Percentiles rank a stretch among this genome's conserved stretches.
These are phyloP conservation scores for Eurystomus gularis DNA, from an alignment of 2,113 vertebrate genomes.

Conservation along the genomic window DNA sequence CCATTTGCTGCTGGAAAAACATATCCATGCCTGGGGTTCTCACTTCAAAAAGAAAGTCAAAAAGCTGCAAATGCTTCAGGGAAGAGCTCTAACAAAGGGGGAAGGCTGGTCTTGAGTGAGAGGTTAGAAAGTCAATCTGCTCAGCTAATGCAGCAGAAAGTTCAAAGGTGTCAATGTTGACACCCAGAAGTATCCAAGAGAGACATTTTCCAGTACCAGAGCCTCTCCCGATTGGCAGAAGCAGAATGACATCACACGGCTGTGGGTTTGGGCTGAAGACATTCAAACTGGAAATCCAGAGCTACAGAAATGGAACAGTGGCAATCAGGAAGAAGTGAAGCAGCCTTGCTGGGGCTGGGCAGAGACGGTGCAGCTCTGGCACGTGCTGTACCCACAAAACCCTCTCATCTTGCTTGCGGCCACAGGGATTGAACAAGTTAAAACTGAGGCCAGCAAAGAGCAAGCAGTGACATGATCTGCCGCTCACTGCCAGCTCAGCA, in stretches of 20 bases:
- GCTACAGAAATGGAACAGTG: background rate
- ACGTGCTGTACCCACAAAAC: background rate
- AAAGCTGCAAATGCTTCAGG: constrained; percentile 7
- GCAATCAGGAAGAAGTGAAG: rapidly evolving
- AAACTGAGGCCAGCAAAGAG: background rate
- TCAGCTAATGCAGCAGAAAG: background rate
- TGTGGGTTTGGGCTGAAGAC: background rate
- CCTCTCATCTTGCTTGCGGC: background rate
- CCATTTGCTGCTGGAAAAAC: constrained; percentile 19
- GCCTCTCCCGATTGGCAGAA: background rate
- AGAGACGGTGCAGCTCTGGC: background rate
- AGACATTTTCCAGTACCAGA: background rate
- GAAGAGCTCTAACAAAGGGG: background rate
- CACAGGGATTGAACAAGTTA: background rate
- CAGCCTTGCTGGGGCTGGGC: rapidly evolving
- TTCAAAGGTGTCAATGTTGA: background rate
- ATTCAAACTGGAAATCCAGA: background rate
- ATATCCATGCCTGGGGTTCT: background rate
- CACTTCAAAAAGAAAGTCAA: constrained; percentile 29
- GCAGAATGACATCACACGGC: background rate
- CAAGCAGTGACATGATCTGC: background rate
- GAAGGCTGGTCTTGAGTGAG: background rate
- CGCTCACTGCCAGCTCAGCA: background rate
- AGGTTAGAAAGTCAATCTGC: constrained; percentile 5
- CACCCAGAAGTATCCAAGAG: background rate